Base-by-base conservation (phyloP, 2,797 vertebrate species). In the Chloroceryle inda region DNA sequence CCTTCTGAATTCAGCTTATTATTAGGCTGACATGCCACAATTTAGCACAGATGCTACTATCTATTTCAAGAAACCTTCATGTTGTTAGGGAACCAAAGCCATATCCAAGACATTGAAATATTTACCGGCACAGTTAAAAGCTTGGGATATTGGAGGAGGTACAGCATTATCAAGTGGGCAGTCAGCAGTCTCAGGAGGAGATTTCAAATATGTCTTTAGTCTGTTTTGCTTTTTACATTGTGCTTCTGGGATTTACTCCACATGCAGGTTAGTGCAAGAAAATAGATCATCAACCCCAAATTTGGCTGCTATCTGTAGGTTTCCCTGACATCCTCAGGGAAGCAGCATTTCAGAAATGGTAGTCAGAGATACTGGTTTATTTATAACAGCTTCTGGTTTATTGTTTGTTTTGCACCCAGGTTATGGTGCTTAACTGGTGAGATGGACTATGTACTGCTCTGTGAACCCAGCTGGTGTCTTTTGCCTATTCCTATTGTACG, bases 211-310 rank as follows among this genome's bases (percentile, higher is more conserved):
- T 89, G 80, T 7, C n/a, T 64, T 14, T 63, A 75, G 45, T n/a
- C 27, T 69, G 27, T 69, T 94, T 89, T 88, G 9, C 23, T 86
- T 90, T 89, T 86, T 13, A 44, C 16, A 79, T 29, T 31, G 23
- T 63, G 21, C 83, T 90, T 69, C 69, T 81, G 86, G 74, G 76
- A 76, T 78, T 92, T 82, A 94, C 44, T 66, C 40, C 52, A 83
- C 63, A 52, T 79, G 31, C 40, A 85, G 55, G n/a, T 40, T 80
- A 56, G 26, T 3, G 1, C 37, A 47, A 91, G 33, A 67, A 68
- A 85, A 88, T 5, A 47, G 53, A 88, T 63, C 37, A 66, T 62
- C 33, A 56, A 21, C 5, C 8, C 8, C 38, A 72, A 72, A 71
- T 79, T 52, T 66, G 52, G n/a, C 47, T 72, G 31, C 38, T 80